These are phyloP conservation scores for Arbacia lixula DNA, from an alignment of 53 echinoderm and acorn worm genomes.

Conservation along the genomic window DNA sequence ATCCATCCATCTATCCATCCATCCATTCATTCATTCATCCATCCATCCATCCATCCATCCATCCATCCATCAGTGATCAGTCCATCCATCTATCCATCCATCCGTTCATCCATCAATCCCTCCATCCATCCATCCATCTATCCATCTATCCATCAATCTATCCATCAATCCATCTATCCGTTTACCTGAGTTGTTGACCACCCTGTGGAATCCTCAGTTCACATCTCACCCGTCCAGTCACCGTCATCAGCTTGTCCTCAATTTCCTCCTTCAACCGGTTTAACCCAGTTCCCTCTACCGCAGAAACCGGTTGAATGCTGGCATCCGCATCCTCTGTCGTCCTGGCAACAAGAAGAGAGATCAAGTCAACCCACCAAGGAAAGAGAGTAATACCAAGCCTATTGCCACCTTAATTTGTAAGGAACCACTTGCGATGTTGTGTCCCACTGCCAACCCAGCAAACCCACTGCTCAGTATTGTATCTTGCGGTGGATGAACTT, in stretches of 20 bases:
- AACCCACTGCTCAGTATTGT: too few species aligned
- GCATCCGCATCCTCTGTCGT: too few species aligned
- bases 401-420: too few species aligned
- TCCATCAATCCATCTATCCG: background rate
- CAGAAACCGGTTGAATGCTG: conserved; percentile 73
- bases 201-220: conserved; percentile 77
- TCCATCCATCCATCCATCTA: background rate
- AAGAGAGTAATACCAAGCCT: too few species aligned
- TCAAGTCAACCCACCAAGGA: too few species aligned
- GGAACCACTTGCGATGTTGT: too few species aligned
- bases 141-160: too few species aligned
- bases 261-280: conserved; percentile 63
- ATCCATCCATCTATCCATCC: too few species aligned
- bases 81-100: background rate
- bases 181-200: conserved; percentile 81
- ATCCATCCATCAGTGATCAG: too few species aligned
- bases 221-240: conserved; percentile 66
- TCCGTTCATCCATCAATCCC: background rate
- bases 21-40: background rate
- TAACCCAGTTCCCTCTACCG: conserved; percentile 67
- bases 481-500: too few species aligned
- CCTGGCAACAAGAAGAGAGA: too few species aligned
- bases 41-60: background rate
- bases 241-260: conserved; percentile 61
- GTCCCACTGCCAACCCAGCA: too few species aligned